These are phyloP conservation scores for Atta cephalotes DNA, from an alignment of 1,140 invertebrate species.

Conservation along the genomic window DNA sequence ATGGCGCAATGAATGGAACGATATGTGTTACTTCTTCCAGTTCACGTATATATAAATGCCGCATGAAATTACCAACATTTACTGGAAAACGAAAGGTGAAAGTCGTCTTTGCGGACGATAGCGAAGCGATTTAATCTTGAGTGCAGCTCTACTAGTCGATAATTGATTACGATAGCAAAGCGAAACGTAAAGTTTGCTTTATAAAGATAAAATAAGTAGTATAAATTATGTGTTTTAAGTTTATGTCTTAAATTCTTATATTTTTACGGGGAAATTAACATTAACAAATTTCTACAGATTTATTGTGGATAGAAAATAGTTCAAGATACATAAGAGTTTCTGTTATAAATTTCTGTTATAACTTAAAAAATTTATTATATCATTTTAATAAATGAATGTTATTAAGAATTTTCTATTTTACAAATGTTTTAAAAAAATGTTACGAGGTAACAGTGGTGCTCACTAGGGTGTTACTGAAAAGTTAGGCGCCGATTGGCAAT, in stretches of 20 bases:
- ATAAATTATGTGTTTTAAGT: background rate
- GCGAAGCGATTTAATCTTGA: background rate
- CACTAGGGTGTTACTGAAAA: background rate
- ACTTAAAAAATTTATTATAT: background rate
- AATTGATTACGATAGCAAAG: slow-evolving; percentile 6
- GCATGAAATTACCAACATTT: slow-evolving; percentile 34
- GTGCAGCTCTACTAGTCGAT: background rate
- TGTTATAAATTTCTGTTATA: background rate
- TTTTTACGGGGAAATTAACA: background rate
- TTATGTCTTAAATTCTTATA: background rate
- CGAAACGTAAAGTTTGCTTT: background rate
- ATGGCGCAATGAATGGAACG: slow-evolving; percentile 4
- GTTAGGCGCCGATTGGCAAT: background rate
- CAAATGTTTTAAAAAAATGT: background rate
- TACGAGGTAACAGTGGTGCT: background rate
- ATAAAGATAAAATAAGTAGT: background rate
- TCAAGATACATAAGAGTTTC: background rate
- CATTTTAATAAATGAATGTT: background rate
- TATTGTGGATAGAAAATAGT: background rate
- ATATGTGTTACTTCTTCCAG: background rate
- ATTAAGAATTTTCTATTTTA: background rate
- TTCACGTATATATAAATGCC: background rate
- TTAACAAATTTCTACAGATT: background rate
- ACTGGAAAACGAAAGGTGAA: slow-evolving; percentile 36
- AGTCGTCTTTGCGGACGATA: background rate